Evolutionary conservation across 37 sponge, comb jelly and placozoan genomes (phyloP).

Genomic region (Cladorhizidae sp.): DNA sequence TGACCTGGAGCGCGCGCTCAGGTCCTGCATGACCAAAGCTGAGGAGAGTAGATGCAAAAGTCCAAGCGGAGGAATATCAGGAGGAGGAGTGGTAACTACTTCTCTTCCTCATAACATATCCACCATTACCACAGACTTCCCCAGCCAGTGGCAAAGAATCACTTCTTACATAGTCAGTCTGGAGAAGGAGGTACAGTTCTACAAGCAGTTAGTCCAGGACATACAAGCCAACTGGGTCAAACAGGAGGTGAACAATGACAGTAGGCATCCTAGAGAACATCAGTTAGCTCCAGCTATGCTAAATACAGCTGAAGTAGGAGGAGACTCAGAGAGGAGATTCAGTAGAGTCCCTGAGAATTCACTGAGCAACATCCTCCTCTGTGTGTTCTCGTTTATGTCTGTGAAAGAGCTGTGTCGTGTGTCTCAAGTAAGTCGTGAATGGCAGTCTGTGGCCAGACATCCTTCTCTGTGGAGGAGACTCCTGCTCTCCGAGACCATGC

Average conservation of each 20-base stretch:
- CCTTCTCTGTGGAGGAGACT: constrained; percentile 61
- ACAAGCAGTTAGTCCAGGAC: constrained; percentile 23
- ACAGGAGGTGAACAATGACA: no score
- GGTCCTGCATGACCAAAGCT: constrained; percentile 1
- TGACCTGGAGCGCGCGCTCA: constrained; percentile 21
- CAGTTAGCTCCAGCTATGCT: neutral
- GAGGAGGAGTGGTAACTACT: no score
- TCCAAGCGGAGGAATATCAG: no score
- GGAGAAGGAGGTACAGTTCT: constrained; percentile 39
- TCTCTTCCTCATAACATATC: neutral
- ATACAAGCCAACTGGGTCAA: neutral
- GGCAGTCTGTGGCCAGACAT: constrained; percentile 46
- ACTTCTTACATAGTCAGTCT: constrained; percentile 36
- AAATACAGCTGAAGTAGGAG: neutral
- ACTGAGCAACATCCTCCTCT: constrained; percentile 21
- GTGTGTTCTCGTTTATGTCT: constrained; percentile 49
- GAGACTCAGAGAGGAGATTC: neutral
- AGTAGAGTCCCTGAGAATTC: no score
- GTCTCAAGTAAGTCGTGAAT: constrained; percentile 41
- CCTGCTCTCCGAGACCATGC: constrained; percentile 24
- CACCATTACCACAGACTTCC: neutral
- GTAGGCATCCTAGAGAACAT: neutral
- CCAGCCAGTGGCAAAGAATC: constrained; percentile 14
- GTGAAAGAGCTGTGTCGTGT: constrained; percentile 45
- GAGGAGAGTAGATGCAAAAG: no score